Conservation (phyloP, 2,113 vertebrate genomes). For the Platichthys flesus region DNA sequence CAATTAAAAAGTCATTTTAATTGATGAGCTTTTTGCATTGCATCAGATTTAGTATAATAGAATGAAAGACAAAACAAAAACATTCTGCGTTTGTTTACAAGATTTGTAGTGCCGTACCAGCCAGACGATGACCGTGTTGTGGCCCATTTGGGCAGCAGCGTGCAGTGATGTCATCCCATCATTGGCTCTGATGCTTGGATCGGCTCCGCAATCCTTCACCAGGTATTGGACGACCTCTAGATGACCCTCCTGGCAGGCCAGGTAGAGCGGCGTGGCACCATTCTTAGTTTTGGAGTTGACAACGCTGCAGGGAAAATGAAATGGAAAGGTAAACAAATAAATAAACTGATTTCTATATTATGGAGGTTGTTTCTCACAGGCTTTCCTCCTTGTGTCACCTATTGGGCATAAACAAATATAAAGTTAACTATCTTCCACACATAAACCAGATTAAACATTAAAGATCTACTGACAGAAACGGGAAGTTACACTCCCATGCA, state of each 20-base stretch:
- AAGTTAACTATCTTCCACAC: no score
- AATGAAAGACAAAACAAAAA: background rate
- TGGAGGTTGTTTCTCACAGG: no score
- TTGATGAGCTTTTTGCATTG: no score
- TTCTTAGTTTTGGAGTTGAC: constrained; percentile 96
- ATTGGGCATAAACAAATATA: no score
- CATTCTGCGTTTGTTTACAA: background rate
- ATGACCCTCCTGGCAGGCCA: constrained; percentile 99
- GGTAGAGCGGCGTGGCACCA: constrained; percentile 98
- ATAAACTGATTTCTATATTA: no score
- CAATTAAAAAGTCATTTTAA: background rate
- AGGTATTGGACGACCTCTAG: constrained; percentile 95
- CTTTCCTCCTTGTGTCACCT: no score
- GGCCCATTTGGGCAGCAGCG: constrained; percentile 97
- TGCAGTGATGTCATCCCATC: constrained; percentile 97
- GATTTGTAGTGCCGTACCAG: constrained; percentile 82
- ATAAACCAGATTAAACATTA: no score
- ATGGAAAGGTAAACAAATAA: no score
- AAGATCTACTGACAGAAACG: background rate
- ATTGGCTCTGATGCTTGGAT: constrained; percentile 87
- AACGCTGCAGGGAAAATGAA: constrained; percentile 78
- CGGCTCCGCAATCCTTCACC: constrained; percentile 92
- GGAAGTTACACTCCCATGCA: background rate
- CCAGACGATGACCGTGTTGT: constrained; percentile 95
- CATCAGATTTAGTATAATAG: no score